Evolutionary conservation across 2,797 vertebrate genomes (phyloP).

Genomic region (Anisognathus igniventris): DNA sequence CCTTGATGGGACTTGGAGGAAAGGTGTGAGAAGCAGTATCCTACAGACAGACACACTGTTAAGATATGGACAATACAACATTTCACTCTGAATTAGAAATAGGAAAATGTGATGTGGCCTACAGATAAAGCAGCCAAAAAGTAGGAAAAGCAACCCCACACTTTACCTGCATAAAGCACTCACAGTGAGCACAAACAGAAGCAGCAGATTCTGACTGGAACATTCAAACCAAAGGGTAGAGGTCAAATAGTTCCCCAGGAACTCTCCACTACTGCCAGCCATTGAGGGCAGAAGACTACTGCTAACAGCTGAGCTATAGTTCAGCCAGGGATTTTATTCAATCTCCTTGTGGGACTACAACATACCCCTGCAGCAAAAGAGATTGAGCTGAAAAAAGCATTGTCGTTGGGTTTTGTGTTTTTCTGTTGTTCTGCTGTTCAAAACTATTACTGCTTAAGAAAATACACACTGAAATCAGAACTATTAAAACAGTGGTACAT

Average conservation of each 20-base stretch:
- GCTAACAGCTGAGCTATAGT: conserved; percentile 67
- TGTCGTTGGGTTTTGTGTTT: neutral
- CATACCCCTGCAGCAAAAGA: conserved; percentile 66
- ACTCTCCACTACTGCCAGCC: conserved; percentile 64
- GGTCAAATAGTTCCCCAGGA: conserved; percentile 61
- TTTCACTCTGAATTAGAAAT: conserved; percentile 23
- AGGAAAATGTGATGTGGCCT: conserved; percentile 36
- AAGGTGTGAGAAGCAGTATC: neutral
- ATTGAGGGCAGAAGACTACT: conserved; percentile 60
- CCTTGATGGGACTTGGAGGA: neutral
- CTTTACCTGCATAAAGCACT: conserved; percentile 66
- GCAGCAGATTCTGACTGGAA: conserved; percentile 65
- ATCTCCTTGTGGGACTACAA: conserved; percentile 63
- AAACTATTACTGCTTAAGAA: conserved; percentile 23
- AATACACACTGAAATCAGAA: conserved; percentile 11
- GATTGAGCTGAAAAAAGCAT: conserved; percentile 51
- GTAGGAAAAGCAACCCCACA: conserved; percentile 61
- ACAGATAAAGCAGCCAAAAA: conserved; percentile 50
- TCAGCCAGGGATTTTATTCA: conserved; percentile 63
- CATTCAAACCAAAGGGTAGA: conserved; percentile 60
- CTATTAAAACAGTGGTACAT: neutral
- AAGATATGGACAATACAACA: neutral
- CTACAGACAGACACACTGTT: conserved; percentile 25
- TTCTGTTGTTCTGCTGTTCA: conserved; percentile 7
- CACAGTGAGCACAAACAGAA: conserved; percentile 66